Base-by-base conservation (phyloP, 2,888 invertebrate genomes). In the Nomada hirtipes region DNA sequence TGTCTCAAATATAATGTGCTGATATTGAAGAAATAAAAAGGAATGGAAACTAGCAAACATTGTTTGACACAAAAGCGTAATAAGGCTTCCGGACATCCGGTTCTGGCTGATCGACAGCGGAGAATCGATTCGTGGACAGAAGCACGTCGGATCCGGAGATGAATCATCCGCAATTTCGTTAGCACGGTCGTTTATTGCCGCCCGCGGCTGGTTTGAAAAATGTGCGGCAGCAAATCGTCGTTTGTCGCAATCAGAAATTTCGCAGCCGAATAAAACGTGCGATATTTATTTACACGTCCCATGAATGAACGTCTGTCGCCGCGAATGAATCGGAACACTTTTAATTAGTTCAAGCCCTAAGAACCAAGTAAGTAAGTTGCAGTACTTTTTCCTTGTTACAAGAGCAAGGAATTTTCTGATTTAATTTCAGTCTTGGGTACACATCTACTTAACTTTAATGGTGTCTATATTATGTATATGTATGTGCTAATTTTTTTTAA, bases 241-340 rank as follows among this genome's bases (percentile, higher is more conserved):
- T 13, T 26, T 57, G 42, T 36, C 47, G 70, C 72, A 83, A 88
- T 86, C 86, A 78, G 87, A 82, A 86, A 86, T 85, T 79, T 86
- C 81, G 44, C 79, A 47, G 76, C 29, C 20, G 72, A 26, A 53
- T 63, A 52, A 59, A 83, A 84, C 65, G 80, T 80, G 65, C 61
- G 42, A 78, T 72, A 73, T 82, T 76, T 74, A 80, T 83, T 74
- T 36, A 36, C 55, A 2, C 75, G 55, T 52, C 64, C 53, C 36
- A 7, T 64, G 76, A 71, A 80, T 69, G 74, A 73, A 73, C 74
- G 42, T 76, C 86, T 81, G 86, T 88, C 90, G 88, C 88, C 61
- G 70, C 36, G 72, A 76, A 83, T 84, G 89, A 90, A 91, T 91
- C 89, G 86, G 85, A 86, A 86, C 86, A 86, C 79, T 88, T 90